Conservation (phyloP, 1,140 invertebrate genomes). For the Tetramorium parvispinum region DNA sequence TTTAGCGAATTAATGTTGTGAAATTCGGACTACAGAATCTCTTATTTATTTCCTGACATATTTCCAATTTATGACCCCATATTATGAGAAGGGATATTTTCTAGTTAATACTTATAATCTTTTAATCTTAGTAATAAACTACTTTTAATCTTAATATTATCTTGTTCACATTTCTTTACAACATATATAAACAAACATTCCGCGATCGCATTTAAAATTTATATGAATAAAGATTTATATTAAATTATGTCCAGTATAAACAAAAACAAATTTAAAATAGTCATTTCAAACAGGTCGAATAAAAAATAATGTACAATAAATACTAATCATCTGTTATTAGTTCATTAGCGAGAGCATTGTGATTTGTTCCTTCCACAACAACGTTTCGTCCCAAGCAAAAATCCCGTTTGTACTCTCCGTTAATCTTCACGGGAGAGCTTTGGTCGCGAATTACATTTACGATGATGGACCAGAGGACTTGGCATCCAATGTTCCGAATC, state of each 20-base stretch:
- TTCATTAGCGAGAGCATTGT: too few species aligned
- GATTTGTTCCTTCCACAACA: too few species aligned
- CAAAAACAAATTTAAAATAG: not conserved
- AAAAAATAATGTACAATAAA: too few species aligned
- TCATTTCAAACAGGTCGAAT: too few species aligned
- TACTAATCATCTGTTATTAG: too few species aligned
- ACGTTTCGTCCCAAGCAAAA: constrained; percentile 75
- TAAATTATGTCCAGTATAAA: not conserved
- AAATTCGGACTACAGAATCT: constrained; percentile 51
- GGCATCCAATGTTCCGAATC: constrained; percentile 82
- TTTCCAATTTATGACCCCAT: constrained; percentile 37
- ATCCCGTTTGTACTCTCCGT: constrained; percentile 98
- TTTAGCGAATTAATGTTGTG: constrained; percentile 71
- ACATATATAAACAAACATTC: constrained; percentile 5
- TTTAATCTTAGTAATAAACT: constrained; percentile 5
- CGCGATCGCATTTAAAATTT: constrained; percentile 15
- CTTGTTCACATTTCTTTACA: not conserved
- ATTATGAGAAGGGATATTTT: not conserved
- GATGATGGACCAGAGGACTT: constrained; percentile 89
- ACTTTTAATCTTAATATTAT: not conserved
- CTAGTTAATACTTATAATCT: not conserved
- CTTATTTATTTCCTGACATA: constrained; percentile 43
- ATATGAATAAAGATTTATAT: not conserved
- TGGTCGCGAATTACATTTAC: constrained; percentile 97
- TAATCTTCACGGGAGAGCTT: constrained; percentile 97